These are phyloP conservation scores for Pararge aegeria DNA, from an alignment of 1,140 invertebrate species.

Conservation along the genomic window DNA sequence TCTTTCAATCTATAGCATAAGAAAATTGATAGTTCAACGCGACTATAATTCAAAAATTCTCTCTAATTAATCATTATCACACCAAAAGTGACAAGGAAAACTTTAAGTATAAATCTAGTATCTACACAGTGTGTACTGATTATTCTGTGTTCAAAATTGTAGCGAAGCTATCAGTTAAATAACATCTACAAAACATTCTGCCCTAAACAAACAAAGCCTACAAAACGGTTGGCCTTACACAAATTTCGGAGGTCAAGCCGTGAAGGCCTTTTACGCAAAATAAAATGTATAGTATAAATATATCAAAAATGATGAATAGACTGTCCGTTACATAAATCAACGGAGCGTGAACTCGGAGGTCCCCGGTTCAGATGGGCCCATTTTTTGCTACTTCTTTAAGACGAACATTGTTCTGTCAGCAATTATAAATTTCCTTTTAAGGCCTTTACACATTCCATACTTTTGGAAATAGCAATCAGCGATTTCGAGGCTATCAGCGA, in stretches of 20 bases:
- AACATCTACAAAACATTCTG: not conserved
- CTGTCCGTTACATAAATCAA: slow-evolving; percentile 25
- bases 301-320: slow-evolving; percentile 23
- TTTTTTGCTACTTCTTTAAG: slow-evolving; percentile 26
- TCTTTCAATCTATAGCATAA: no score
- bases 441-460: not conserved
- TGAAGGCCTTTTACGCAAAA: slow-evolving; percentile 1
- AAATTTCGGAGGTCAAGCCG: not conserved
- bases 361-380: slow-evolving; percentile 21
- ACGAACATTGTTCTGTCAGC: slow-evolving; percentile 28
- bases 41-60: no score
- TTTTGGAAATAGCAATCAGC: no score
- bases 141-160: not conserved
- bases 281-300: slow-evolving; percentile 19
- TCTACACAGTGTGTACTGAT: not conserved
- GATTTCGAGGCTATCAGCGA: no score
- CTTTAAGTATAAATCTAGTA: no score
- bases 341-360: slow-evolving; percentile 21
- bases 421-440: slow-evolving; percentile 28
- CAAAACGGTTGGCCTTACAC: not conserved
- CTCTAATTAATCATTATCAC: no score
- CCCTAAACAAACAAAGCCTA: not conserved
- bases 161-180: not conserved
- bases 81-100: no score
- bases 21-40: no score